Percentiles rank a stretch among this genome's conserved stretches.
Evolutionary conservation across 2,888 invertebrate species (phyloP).

Genomic region (Stictocephala bisonia): DNA sequence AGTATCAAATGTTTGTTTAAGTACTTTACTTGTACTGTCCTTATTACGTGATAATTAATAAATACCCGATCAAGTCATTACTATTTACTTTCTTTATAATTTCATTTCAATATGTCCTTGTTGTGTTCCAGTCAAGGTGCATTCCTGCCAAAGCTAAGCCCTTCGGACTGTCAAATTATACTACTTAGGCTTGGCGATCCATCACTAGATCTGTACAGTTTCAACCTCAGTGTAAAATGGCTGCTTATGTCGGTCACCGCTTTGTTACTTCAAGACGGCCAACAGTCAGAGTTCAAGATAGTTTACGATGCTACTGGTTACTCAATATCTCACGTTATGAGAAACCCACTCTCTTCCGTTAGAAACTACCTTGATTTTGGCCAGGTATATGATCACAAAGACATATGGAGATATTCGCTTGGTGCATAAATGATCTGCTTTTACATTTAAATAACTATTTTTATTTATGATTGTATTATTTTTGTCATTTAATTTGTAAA

Average conservation of each 20-base stretch:
- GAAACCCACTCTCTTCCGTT: slow-evolving; percentile 52
- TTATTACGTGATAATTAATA: not conserved
- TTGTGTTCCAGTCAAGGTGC: slow-evolving; percentile 52
- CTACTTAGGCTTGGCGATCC: slow-evolving; percentile 54
- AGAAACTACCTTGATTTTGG: slow-evolving; percentile 56
- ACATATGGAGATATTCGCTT: too few relatives aligned
- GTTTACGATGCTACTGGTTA: slow-evolving; percentile 57
- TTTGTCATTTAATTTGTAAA: too few relatives aligned
- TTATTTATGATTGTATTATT: too few relatives aligned
- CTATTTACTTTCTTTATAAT: not conserved
- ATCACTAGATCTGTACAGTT: slow-evolving; percentile 53
- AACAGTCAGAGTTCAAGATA: slow-evolving; percentile 55
- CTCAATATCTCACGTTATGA: slow-evolving; percentile 54
- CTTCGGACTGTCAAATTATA: slow-evolving; percentile 50
- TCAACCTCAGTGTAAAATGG: slow-evolving; percentile 55
- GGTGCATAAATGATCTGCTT: too few relatives aligned
- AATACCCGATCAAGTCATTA: not conserved
- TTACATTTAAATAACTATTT: too few relatives aligned
- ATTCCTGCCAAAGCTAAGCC: slow-evolving; percentile 50
- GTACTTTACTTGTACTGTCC: not conserved
- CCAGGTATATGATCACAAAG: slow-evolving; percentile 53
- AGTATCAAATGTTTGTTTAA: too few relatives aligned
- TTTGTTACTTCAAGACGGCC: slow-evolving; percentile 55
- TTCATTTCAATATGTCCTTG: too few relatives aligned
- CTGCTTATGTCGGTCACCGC: slow-evolving; percentile 55